These are phyloP conservation scores for Brachyhypopomus occidentalis DNA, from an alignment of 2,113 vertebrate genomes.

Conservation along the genomic window DNA sequence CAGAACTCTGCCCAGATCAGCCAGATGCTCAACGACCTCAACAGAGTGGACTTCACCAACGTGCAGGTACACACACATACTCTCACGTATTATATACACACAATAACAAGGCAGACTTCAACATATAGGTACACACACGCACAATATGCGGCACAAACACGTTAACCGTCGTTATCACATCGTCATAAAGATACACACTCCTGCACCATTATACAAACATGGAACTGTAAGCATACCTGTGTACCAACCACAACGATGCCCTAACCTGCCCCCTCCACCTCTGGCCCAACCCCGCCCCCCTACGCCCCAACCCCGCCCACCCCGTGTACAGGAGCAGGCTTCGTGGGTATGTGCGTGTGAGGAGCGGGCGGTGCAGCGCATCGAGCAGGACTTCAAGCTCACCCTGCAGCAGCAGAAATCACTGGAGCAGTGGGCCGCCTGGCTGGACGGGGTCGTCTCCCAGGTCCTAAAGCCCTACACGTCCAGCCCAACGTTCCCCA, in stretches of 20 bases:
- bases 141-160: too few species aligned
- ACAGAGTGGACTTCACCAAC: constrained; percentile 90
- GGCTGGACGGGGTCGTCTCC: constrained; percentile 86
- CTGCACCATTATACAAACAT: too few species aligned
- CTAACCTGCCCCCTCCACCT: too few species aligned
- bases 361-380: constrained; percentile 81
- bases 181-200: too few species aligned
- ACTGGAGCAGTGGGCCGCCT: constrained; percentile 89
- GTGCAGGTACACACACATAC: constrained; percentile 75
- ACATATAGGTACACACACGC: too few species aligned
- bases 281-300: too few species aligned
- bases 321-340: constrained; percentile 82
- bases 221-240: too few species aligned
- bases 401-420: constrained; percentile 93
- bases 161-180: too few species aligned
- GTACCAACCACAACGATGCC: too few species aligned
- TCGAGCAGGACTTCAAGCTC: constrained; percentile 90
- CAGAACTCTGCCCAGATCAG: constrained; percentile 91
- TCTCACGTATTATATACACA: too few species aligned
- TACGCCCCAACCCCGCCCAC: too few species aligned
- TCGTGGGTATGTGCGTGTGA: constrained; percentile 94
- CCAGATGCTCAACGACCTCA: constrained; percentile 92
- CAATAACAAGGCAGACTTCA: too few species aligned
- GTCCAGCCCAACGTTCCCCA: constrained; percentile 80
- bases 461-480: constrained; percentile 89